Conservation (phyloP, 2,797 vertebrate genomes). For the Gymnothorax javanicus region DNA sequence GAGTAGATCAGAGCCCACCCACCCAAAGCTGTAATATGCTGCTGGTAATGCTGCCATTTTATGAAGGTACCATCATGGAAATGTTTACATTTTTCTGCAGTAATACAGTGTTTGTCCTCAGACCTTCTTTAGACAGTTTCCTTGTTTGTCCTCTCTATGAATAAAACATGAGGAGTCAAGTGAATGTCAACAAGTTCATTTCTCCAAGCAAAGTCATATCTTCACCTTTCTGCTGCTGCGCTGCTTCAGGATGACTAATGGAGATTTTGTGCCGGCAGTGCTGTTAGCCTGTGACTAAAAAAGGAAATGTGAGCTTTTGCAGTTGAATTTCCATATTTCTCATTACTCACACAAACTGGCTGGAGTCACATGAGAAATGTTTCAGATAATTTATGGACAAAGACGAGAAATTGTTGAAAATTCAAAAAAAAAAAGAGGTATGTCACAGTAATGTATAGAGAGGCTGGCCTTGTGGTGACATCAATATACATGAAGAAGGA, state of each 20-base stretch:
- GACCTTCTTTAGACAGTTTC: background rate
- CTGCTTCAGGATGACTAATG: slow-evolving; percentile 5
- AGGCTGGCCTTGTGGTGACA: background rate
- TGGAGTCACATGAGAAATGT: background rate
- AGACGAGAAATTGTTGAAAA: slow-evolving; percentile 27
- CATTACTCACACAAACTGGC: slow-evolving; percentile 6
- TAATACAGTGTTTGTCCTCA: slow-evolving; percentile 10
- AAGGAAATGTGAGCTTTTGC: slow-evolving; percentile 23
- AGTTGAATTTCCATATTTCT: slow-evolving; percentile 10
- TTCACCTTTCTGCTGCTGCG: background rate
- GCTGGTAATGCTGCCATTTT: background rate
- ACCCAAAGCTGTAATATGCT: background rate
- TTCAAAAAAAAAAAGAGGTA: background rate
- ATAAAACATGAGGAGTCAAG: slow-evolving; percentile 24
- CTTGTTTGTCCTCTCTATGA: slow-evolving; percentile 21
- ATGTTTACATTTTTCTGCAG: slow-evolving; percentile 21
- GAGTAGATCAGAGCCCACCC: background rate
- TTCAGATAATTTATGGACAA: background rate
- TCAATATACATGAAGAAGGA: background rate
- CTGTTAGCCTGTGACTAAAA: slow-evolving; percentile 15
- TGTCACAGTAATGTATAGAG: background rate
- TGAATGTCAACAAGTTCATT: slow-evolving; percentile 29
- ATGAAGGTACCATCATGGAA: background rate
- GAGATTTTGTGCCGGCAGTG: slow-evolving; percentile 8
- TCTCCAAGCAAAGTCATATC: slow-evolving; percentile 14